Conservation (phyloP, 2,113 vertebrate species). For the Eulemur macaco region DNA sequence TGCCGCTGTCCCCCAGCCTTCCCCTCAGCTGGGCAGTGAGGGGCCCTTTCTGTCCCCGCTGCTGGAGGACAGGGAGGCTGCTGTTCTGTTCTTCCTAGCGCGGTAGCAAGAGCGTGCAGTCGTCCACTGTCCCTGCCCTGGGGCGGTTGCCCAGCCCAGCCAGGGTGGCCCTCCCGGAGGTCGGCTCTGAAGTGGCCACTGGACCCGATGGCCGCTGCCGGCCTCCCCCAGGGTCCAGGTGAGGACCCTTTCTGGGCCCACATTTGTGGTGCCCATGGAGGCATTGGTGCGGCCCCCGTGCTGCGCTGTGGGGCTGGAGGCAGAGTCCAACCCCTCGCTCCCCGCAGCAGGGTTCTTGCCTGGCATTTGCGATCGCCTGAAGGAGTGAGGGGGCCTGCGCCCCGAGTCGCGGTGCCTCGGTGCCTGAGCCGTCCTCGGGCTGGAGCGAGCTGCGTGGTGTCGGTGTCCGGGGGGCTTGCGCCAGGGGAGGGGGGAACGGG, state of each 20-base stretch:
- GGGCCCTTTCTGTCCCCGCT: neutral
- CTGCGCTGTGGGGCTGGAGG: neutral
- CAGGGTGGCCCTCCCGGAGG: neutral
- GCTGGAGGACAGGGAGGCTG: neutral
- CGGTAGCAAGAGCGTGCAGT: neutral
- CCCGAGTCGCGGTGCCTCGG: neutral
- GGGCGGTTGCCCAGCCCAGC: neutral
- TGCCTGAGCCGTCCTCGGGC: neutral
- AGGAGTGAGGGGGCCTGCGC: neutral
- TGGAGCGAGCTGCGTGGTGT: neutral
- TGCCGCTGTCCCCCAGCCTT: neutral
- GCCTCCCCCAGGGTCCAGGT: neutral
- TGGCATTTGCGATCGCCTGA: accelerated
- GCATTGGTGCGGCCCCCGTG: neutral
- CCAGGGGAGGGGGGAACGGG: neutral
- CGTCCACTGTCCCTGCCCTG: neutral
- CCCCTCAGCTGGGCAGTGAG: neutral
- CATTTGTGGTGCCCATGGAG: neutral
- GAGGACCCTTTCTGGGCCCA: neutral
- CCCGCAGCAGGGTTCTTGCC: neutral
- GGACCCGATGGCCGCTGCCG: no score
- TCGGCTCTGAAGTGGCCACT: neutral
- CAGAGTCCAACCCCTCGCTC: neutral
- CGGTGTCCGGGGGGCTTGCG: neutral
- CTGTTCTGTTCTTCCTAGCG: neutral